Conservation (phyloP, 2,888 invertebrate species). For the Operophtera brumata region DNA sequence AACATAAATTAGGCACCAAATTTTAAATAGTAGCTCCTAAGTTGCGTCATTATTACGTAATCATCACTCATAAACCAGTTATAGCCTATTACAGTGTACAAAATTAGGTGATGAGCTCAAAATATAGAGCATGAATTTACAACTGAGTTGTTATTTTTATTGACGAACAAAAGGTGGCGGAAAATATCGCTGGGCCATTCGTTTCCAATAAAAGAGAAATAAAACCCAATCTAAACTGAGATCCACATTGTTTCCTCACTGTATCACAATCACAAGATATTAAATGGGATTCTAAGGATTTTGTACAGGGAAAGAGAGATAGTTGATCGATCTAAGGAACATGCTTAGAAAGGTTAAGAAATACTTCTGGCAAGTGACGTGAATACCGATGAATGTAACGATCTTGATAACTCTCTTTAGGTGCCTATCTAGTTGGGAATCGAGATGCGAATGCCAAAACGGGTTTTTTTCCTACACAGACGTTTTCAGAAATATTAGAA, state of each 20-base stretch:
- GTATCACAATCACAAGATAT: constrained; percentile 17
- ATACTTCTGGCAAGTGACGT: constrained; percentile 28
- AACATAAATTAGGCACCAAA: constrained; percentile 31
- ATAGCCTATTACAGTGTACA: constrained; percentile 49
- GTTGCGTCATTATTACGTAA: constrained; percentile 44
- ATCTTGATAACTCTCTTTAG: constrained; percentile 34
- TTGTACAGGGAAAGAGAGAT: constrained; percentile 21
- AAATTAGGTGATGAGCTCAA: constrained; percentile 39
- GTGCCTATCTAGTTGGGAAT: constrained; percentile 20
- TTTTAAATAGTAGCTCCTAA: constrained; percentile 33
- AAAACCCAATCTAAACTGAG: constrained; percentile 10
- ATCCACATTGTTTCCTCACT: constrained; percentile 11
- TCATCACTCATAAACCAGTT: constrained; percentile 47
- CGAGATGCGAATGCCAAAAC: constrained; percentile 27
- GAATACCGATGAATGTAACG: constrained; percentile 33
- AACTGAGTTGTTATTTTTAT: constrained; percentile 27
- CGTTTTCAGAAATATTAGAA: constrained; percentile 9
- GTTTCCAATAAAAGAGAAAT: constrained; percentile 19
- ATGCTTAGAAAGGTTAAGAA: constrained; percentile 31
- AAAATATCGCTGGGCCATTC: constrained; percentile 20
- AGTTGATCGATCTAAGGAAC: constrained; percentile 29
- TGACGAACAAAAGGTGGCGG: constrained; percentile 26
- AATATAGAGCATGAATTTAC: constrained; percentile 30
- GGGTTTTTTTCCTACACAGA: constrained; percentile 10
- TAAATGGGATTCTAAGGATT: constrained; percentile 19